These are phyloP conservation scores for Linnaemya vulpina DNA, from an alignment of 2,888 invertebrate species.

Conservation along the genomic window DNA sequence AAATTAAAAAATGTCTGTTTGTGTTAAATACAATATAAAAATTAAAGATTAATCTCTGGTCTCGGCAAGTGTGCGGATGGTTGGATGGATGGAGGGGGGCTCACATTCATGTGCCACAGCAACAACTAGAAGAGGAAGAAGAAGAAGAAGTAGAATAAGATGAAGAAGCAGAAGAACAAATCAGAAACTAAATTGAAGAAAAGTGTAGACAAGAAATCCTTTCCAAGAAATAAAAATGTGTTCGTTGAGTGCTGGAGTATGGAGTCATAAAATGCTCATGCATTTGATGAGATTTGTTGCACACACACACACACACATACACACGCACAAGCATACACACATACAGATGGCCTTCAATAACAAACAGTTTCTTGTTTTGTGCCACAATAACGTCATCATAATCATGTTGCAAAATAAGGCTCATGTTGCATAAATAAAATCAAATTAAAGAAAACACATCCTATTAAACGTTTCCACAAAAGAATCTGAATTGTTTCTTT, in stretches of 20 bases:
- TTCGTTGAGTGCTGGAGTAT: slow-evolving; percentile 9
- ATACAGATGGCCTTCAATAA: neutral
- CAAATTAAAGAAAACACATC: slow-evolving; percentile 36
- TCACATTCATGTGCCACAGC: neutral
- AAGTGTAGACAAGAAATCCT: slow-evolving; percentile 60
- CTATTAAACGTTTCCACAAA: slow-evolving; percentile 30
- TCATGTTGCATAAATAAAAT: slow-evolving; percentile 63
- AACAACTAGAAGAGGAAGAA: neutral
- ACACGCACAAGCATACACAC: neutral
- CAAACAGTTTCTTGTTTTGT: slow-evolving; percentile 15
- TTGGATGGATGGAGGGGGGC: too few relatives aligned
- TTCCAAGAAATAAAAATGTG: slow-evolving; percentile 57
- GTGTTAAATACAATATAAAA: neutral
- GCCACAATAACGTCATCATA: slow-evolving; percentile 28
- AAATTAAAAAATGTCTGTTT: slow-evolving; percentile 19
- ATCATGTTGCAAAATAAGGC: slow-evolving; percentile 67
- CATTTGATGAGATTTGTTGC: slow-evolving; percentile 46
- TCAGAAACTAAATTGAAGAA: slow-evolving; percentile 11
- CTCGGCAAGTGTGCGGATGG: slow-evolving; percentile 25
- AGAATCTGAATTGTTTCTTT: slow-evolving; percentile 25
- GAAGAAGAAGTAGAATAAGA: neutral
- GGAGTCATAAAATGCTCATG: slow-evolving; percentile 19
- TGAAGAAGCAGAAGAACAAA: neutral
- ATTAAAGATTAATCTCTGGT: slow-evolving; percentile 42
- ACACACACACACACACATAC: neutral